Conservation (phyloP, 2,113 vertebrate genomes). For the Coryphaenoides rupestris region DNA sequence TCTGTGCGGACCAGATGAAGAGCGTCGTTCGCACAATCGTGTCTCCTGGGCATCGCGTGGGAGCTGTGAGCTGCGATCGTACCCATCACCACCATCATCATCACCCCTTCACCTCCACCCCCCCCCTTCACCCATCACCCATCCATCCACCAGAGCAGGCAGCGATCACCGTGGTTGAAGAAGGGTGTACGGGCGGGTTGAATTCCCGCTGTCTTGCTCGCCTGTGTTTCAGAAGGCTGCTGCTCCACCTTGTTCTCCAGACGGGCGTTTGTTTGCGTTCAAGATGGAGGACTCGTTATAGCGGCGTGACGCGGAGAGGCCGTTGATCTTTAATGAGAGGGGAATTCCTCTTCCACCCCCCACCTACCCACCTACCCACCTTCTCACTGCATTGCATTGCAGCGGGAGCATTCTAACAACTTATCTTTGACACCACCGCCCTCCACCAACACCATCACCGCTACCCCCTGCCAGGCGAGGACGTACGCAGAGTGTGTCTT, state of each 20-base stretch:
- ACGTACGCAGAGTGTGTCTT: constrained; percentile 35
- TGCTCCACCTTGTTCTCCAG: too few relatives aligned
- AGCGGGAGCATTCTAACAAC: constrained; percentile 32
- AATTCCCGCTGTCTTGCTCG: too few relatives aligned
- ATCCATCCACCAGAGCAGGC: neutral
- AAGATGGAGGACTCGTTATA: constrained; percentile 49
- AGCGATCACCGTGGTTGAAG: neutral
- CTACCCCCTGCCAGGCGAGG: constrained; percentile 1
- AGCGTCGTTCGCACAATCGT: constrained; percentile 23
- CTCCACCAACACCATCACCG: too few relatives aligned
- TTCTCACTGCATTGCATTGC: constrained; percentile 23
- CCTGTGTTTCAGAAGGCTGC: too few relatives aligned
- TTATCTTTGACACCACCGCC: constrained; percentile 35
- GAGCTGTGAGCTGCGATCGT: constrained; percentile 28
- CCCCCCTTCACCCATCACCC: neutral
- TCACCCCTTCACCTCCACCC: too few relatives aligned
- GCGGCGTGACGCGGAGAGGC: constrained; percentile 30
- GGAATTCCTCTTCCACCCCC: constrained; percentile 28
- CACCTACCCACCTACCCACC: too few relatives aligned
- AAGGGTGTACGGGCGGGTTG: neutral
- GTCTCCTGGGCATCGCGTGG: constrained; percentile 29
- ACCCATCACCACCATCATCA: too few relatives aligned
- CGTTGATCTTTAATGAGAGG: constrained; percentile 64
- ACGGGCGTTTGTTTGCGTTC: constrained; percentile 40
- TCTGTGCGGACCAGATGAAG: constrained; percentile 25